Conservation (phyloP, 2,113 vertebrate species). For the Girardinichthys multiradiatus region DNA sequence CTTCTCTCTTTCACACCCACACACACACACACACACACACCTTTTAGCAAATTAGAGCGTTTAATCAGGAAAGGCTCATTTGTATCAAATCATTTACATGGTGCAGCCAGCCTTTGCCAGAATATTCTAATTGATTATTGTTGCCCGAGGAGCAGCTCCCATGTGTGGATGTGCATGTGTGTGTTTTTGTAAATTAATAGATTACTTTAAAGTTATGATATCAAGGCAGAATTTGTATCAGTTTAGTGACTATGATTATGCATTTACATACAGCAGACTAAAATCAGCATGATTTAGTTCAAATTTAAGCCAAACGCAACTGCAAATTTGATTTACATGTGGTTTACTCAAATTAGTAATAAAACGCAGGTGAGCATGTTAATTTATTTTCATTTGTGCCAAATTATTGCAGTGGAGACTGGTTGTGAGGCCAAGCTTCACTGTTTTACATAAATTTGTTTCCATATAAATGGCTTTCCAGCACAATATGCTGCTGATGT, state of each 20-base stretch:
- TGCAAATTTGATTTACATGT: not conserved
- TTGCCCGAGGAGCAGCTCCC: constrained; percentile 70
- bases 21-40: constrained; percentile 62
- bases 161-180: constrained; percentile 38
- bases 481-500: not conserved
- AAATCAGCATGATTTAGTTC: constrained; percentile 9
- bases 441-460: constrained; percentile 18
- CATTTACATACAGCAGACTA: not conserved
- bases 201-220: constrained; percentile 54
- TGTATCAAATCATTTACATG: constrained; percentile 82
- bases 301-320: not conserved
- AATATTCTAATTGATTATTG: constrained; percentile 82
- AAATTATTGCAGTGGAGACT: constrained; percentile 30
- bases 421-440: not conserved
- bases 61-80: constrained; percentile 83
- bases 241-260: constrained; percentile 15
- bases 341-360: not conserved
- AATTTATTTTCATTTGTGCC: constrained; percentile 22
- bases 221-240: constrained; percentile 44
- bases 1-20: constrained; percentile 46
- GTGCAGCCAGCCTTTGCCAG: constrained; percentile 76
- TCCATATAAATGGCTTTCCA: constrained; percentile 14
- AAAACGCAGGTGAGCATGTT: not conserved
- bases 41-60: constrained; percentile 79
- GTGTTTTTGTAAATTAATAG: constrained; percentile 41